These are phyloP conservation scores for Lochmaea crataegi DNA, from an alignment of 2,888 invertebrate species.

Conservation along the genomic window DNA sequence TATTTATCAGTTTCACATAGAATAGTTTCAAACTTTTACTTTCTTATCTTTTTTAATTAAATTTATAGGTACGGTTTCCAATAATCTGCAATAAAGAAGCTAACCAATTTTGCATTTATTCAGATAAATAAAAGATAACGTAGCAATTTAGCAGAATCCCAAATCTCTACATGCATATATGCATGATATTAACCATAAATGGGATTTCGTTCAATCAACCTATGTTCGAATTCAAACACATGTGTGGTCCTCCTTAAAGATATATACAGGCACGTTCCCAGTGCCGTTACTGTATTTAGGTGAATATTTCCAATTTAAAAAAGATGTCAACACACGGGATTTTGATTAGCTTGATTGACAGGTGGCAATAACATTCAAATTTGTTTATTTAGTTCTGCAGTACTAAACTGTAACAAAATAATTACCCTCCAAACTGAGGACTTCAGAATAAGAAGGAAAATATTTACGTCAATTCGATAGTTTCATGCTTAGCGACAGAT, in stretches of 20 bases:
- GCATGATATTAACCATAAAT: slow-evolving; percentile 29
- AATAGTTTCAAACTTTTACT: too few species aligned
- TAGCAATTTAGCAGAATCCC: slow-evolving; percentile 1
- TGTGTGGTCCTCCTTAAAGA: slow-evolving; percentile 26
- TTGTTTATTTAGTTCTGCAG: too few species aligned
- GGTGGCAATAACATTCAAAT: too few species aligned
- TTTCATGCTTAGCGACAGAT: too few species aligned
- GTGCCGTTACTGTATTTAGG: not conserved
- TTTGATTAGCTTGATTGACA: too few species aligned
- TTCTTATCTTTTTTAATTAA: not conserved
- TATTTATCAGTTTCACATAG: too few species aligned
- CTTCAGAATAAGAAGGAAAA: too few species aligned
- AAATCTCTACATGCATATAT: slow-evolving; percentile 31
- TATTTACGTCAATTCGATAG: too few species aligned
- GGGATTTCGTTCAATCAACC: slow-evolving; percentile 22
- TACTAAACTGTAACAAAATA: too few species aligned
- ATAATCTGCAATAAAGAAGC: not conserved
- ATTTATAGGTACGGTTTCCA: not conserved
- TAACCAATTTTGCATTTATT: not conserved
- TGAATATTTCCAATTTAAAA: too few species aligned
- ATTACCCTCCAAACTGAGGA: too few species aligned
- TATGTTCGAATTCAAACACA: slow-evolving; percentile 19
- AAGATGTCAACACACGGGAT: too few species aligned
- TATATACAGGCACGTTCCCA: not conserved
- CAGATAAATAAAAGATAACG: not conserved